Percentiles rank a stretch among this genome's conserved stretches.
These are phyloP conservation scores for Cladopsammia gracilis DNA, from an alignment of 64 coral and sea anemone species.

Conservation along the genomic window DNA sequence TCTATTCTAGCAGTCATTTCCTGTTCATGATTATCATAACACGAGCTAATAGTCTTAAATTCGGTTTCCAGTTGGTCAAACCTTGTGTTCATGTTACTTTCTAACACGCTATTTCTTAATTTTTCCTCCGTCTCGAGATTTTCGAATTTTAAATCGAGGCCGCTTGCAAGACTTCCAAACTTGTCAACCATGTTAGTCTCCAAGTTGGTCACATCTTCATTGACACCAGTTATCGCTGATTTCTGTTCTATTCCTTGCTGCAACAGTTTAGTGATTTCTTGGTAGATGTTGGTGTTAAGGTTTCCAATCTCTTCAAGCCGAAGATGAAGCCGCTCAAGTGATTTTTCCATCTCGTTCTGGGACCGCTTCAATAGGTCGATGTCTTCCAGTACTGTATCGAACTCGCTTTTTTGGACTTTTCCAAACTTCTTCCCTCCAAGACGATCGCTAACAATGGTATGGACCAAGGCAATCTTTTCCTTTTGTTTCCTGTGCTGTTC, in stretches of 20 bases:
- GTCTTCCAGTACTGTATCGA: conserved; percentile 46
- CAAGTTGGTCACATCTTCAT: not conserved
- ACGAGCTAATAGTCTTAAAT: not conserved
- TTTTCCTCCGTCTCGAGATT: conserved; percentile 31
- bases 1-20: conserved; percentile 7
- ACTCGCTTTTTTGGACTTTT: conserved; percentile 40
- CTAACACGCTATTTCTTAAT: not conserved
- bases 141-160: conserved; percentile 7
- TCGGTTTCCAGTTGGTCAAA: conserved; percentile 18
- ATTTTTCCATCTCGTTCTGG: conserved; percentile 35
- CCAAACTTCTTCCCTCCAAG: conserved; percentile 59
- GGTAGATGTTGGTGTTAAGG: conserved; percentile 4
- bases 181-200: conserved; percentile 7
- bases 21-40: not conserved
- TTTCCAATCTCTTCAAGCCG: conserved; percentile 43
- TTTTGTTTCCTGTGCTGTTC: conserved; percentile 70
- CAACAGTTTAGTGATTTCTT: conserved; percentile 28
- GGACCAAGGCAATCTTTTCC: conserved; percentile 52
- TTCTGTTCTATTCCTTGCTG: not conserved
- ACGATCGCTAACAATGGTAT: conserved; percentile 45
- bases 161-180: conserved; percentile 12
- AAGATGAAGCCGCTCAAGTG: conserved; percentile 28
- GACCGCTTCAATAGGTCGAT: conserved; percentile 10
- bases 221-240: conserved; percentile 16
- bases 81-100: not conserved